phyloP scores from a whole-genome alignment of 2,888 invertebrate genomes.

The Apotomis betuletana region DNA sequence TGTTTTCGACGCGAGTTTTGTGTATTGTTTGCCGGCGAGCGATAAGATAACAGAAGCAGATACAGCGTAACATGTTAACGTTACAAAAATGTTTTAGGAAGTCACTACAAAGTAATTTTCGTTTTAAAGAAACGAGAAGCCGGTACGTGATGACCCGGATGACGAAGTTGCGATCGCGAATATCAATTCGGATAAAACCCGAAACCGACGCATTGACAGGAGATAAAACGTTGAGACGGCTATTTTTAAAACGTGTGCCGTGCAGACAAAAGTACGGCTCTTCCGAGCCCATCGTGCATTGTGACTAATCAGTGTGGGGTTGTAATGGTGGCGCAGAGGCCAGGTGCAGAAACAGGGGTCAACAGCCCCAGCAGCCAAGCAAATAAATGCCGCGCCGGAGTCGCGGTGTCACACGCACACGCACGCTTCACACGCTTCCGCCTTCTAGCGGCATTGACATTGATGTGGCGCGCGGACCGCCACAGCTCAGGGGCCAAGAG shows the following conservation, averaged over 20 bases:
- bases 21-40: constrained; percentile 37
- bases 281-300: constrained; percentile 34
- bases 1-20: constrained; percentile 40
- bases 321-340: constrained; percentile 50
- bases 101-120: not conserved
- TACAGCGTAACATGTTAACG: constrained; percentile 9
- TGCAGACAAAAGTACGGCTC: constrained; percentile 51
- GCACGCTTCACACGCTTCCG: constrained; percentile 46
- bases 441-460: constrained; percentile 76
- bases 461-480: constrained; percentile 58
- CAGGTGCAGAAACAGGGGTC: constrained; percentile 63
- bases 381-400: constrained; percentile 49
- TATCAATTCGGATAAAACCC: constrained; percentile 46
- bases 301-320: constrained; percentile 44
- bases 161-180: not conserved
- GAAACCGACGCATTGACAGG: constrained; percentile 51
- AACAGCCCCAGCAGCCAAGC: constrained; percentile 57
- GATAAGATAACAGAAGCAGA: constrained; percentile 48
- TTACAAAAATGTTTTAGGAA: constrained; percentile 12
- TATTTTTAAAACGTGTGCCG: constrained; percentile 61
- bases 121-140: not conserved
- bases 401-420: constrained; percentile 33
- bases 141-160: not conserved
- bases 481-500: constrained; percentile 64
- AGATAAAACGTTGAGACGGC: constrained; percentile 55